Percentiles rank a stretch among this genome's conserved stretches.
These are phyloP conservation scores for Noturus placidus DNA, from an alignment of 2,113 vertebrate genomes.

Conservation along the genomic window DNA sequence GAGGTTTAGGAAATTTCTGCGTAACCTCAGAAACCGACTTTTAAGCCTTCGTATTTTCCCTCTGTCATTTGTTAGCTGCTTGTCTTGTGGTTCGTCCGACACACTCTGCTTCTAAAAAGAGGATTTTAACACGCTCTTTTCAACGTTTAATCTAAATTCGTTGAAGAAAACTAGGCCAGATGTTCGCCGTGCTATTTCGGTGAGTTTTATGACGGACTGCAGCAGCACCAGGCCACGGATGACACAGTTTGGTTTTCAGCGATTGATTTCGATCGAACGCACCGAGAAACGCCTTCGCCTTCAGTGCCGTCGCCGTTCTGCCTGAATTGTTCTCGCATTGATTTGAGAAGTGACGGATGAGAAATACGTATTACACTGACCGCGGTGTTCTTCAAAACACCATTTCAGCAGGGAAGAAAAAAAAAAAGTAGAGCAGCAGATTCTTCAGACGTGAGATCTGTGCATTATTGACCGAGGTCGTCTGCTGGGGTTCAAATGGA, in stretches of 20 bases:
- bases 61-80: not conserved
- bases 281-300: not conserved
- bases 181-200: not conserved
- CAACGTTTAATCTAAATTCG: not conserved
- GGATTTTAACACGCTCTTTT: not conserved
- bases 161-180: not conserved
- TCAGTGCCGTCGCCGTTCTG: not conserved
- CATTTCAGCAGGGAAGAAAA: not conserved
- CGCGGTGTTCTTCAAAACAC: not conserved
- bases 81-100: constrained; percentile 4
- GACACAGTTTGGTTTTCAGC: not conserved
- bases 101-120: not conserved
- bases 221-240: constrained; percentile 1
- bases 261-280: constrained; percentile 18
- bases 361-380: not conserved
- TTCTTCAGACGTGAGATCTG: too few species aligned
- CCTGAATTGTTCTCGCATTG: constrained; percentile 20
- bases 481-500: not conserved
- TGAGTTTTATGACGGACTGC: constrained; percentile 12
- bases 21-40: not conserved
- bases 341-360: not conserved
- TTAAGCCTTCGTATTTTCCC: not conserved
- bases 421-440: not conserved
- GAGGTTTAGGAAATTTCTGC: constrained; percentile 17
- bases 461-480: not conserved